phyloP scores from a whole-genome alignment of 2,888 invertebrate genomes.

The Cephus pulcher region DNA sequence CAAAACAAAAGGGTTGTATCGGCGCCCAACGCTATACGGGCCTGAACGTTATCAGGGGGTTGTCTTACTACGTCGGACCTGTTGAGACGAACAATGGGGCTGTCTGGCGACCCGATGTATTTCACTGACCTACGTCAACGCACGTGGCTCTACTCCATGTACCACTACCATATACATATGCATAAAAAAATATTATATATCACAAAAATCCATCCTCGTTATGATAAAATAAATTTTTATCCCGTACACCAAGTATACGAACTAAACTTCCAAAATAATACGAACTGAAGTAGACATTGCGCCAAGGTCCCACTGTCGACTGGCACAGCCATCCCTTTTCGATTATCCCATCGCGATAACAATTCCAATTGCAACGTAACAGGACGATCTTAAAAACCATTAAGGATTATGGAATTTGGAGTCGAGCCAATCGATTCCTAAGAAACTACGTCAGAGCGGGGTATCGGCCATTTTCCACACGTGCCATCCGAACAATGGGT shows the following conservation, averaged over 20 bases:
- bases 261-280: no score
- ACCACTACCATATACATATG: neutral
- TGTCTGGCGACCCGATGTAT: neutral
- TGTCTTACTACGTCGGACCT: slow-evolving; percentile 28
- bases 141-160: neutral
- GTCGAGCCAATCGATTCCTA: neutral
- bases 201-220: neutral
- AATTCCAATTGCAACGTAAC: neutral
- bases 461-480: neutral
- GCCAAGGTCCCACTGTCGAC: neutral
- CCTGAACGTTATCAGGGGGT: slow-evolving; percentile 8
- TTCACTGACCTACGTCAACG: neutral
- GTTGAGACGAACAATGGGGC: slow-evolving; percentile 25
- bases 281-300: no score
- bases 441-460: neutral
- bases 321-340: neutral
- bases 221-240: neutral
- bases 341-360: neutral
- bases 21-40: neutral
- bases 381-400: neutral
- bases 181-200: no score
- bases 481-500: neutral
- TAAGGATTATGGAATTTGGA: neutral
- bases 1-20: neutral
- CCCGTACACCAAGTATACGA: no score